Evolutionary conservation across 2,797 vertebrate genomes (phyloP).

Genomic region (Amazonetta brasiliensis): DNA sequence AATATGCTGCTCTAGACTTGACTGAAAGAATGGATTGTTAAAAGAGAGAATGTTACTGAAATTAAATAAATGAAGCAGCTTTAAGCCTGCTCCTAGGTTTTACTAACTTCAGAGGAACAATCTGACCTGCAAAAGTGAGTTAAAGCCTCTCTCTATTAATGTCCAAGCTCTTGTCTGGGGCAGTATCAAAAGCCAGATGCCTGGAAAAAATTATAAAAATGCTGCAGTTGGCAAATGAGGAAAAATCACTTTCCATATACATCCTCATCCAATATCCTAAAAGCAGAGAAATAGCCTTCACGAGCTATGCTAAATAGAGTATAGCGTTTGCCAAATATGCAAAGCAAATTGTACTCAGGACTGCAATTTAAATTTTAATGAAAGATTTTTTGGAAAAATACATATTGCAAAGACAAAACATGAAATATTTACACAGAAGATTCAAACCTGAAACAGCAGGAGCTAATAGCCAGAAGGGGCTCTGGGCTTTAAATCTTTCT

Average conservation of each 20-base stretch:
- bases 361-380: slow-evolving; percentile 21
- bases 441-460: not conserved
- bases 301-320: not conserved
- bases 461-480: not conserved
- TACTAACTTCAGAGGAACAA: not conserved
- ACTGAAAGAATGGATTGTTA: not conserved
- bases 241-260: not conserved
- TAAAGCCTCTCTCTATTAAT: not conserved
- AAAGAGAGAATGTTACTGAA: not conserved
- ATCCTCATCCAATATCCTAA: not conserved
- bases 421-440: not conserved
- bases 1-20: not conserved
- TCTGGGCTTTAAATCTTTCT: not conserved
- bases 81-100: not conserved
- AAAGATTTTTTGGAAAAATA: not conserved
- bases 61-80: not conserved
- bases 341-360: not conserved
- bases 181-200: not conserved
- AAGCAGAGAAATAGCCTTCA: not conserved
- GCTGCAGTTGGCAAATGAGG: not conserved
- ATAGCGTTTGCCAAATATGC: not conserved
- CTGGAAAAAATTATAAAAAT: not conserved
- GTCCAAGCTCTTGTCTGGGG: not conserved
- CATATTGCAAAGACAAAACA: slow-evolving; percentile 4
- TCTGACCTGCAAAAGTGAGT: not conserved